These are phyloP conservation scores for Tachina grossa DNA, from an alignment of 2,888 invertebrate genomes.

Conservation along the genomic window DNA sequence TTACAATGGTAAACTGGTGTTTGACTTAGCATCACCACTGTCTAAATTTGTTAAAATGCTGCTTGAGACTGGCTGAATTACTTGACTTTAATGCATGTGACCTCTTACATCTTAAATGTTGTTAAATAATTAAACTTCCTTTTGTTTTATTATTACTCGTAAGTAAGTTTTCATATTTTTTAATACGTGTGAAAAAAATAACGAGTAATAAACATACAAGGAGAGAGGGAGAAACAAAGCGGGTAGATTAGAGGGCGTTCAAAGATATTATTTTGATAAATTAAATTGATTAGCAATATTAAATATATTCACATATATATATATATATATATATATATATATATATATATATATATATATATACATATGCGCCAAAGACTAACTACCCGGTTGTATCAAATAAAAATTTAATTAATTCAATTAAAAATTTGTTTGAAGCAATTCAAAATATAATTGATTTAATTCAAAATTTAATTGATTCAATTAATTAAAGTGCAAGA, in stretches of 20 bases:
- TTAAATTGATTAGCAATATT: constrained; percentile 38
- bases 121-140: constrained; percentile 65
- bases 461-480: too few species aligned
- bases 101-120: constrained; percentile 65
- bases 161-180: constrained; percentile 42
- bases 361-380: too few species aligned
- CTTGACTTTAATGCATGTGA: constrained; percentile 61
- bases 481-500: too few species aligned
- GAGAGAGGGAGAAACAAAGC: background rate
- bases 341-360: too few species aligned
- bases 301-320: constrained; percentile 26
- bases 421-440: too few species aligned
- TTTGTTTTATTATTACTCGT: constrained; percentile 21
- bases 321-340: too few species aligned
- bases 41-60: constrained; percentile 50
- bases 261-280: constrained; percentile 46
- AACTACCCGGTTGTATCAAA: too few species aligned
- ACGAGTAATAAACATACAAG: background rate
- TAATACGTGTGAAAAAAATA: constrained; percentile 21
- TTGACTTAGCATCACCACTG: constrained; percentile 33
- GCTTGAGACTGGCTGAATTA: constrained; percentile 28
- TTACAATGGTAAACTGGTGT: constrained; percentile 42
- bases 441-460: too few species aligned
- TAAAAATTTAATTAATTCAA: too few species aligned
- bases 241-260: background rate